Conservation (phyloP, 1,140 invertebrate genomes). For the Lasioglossum albipes region DNA sequence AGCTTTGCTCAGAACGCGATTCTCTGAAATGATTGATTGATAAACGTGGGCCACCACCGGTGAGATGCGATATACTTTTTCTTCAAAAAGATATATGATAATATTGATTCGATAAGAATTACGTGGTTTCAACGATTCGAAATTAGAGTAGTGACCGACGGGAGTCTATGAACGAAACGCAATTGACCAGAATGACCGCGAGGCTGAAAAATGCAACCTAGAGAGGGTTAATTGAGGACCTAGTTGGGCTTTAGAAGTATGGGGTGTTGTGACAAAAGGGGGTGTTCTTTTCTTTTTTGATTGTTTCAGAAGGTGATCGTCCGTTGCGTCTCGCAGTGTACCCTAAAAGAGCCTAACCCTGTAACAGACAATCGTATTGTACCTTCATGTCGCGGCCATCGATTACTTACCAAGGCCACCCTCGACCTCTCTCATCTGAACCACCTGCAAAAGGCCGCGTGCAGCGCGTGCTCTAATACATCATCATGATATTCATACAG, state of each 20-base stretch:
- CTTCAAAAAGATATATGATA: no score
- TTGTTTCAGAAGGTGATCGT: neutral
- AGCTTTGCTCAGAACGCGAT: no score
- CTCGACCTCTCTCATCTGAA: constrained; percentile 63
- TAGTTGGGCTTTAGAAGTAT: no score
- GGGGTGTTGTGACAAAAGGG: no score
- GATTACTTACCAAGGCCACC: constrained; percentile 77
- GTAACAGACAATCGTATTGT: constrained; percentile 75
- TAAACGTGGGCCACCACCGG: no score
- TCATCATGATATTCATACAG: constrained; percentile 80
- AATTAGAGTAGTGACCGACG: neutral
- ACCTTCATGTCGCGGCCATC: constrained; percentile 77
- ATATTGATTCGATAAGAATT: no score
- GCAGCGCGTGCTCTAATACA: constrained; percentile 79
- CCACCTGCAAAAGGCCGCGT: constrained; percentile 80
- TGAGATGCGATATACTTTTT: no score
- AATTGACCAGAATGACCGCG: constrained; percentile 76
- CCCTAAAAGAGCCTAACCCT: constrained; percentile 51
- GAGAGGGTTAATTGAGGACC: constrained; percentile 54
- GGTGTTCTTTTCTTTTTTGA: no score
- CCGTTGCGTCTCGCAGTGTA: constrained; percentile 1
- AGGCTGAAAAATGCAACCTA: constrained; percentile 66
- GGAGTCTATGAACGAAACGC: constrained; percentile 23
- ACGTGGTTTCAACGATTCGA: no score
- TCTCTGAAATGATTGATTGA: no score